Base-by-base conservation (phyloP, 2,888 invertebrate species). In the Doris montereyensis region DNA sequence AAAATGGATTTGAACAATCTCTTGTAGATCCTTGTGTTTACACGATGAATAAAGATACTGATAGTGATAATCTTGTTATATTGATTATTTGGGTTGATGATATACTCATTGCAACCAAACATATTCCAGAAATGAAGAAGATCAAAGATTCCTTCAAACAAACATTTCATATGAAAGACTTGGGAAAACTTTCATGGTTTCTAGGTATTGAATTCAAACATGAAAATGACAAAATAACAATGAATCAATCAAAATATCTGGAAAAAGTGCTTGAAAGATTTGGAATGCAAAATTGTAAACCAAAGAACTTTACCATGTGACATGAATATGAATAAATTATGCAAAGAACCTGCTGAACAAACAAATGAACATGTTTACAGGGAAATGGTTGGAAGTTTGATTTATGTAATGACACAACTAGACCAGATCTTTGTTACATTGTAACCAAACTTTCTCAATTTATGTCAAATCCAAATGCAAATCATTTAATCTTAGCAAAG, bases 131-230 rank as follows among this genome's bases (percentile, higher is more conserved):
- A 35, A 67, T 67, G 41, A 67, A 5, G 13, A 5, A 21, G 10
- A 24, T n/a, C 5, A 62, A 62, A n/a, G 4, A 62, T 13, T 17
- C 5, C 5, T 35, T 52, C 62, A 60, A 62, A 17, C n/a, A 65
- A 3, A 65, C 13, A 21, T 65, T 65, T 21, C 1, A 77, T 17
- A 83, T 81, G 83, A 81, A 83, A n/a, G n/a, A n/a, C n/a, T n/a
- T n/a, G n/a, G n/a, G n/a, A n/a, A n/a, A n/a, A n/a, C n/a, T n/a
- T n/a, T 62, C 62, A 67, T 78, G 35, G 4, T 80, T 83, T 71
- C 68, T 82, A 41, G 80, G 80, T 13, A 80, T 81, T 74, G 62
- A 76, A 13, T 82, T 82, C 72, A 32, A 71, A 21, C 67, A 65
- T 24, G 67, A 26, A 65, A 13, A 65, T 3, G 24, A 5, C 60